Conservation (phyloP, 2,113 vertebrate species). For the Furnarius figulus region DNA sequence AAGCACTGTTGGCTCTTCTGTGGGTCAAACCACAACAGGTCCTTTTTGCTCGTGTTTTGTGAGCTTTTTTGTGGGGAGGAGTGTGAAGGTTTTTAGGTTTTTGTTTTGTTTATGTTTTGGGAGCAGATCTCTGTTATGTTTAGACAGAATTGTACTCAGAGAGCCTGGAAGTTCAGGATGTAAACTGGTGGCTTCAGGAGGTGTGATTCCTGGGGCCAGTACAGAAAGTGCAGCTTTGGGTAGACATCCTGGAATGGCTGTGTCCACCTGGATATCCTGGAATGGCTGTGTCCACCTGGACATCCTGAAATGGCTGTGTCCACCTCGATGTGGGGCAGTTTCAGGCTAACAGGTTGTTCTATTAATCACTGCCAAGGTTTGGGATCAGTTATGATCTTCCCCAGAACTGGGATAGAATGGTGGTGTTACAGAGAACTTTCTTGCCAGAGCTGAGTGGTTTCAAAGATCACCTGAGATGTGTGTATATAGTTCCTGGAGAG, state of each 20-base stretch:
- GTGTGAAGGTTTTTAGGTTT: neutral
- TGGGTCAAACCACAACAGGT: neutral
- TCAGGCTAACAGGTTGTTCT: neutral
- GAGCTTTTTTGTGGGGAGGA: neutral
- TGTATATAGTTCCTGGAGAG: neutral
- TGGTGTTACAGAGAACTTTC: neutral
- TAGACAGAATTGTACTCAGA: neutral
- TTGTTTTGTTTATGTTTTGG: neutral
- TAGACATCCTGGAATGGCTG: neutral
- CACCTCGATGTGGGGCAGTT: rapidly evolving
- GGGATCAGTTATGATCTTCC: neutral
- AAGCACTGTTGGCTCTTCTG: neutral
- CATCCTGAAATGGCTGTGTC: rapidly evolving
- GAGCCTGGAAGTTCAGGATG: neutral
- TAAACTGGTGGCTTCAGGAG: neutral
- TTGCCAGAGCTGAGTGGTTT: neutral
- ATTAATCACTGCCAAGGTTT: neutral
- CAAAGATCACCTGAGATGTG: neutral
- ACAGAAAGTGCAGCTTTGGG: neutral
- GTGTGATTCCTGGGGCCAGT: neutral
- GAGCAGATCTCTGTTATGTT: neutral
- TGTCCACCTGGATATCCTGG: rapidly evolving
- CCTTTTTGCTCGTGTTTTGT: neutral
- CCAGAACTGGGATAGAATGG: neutral
- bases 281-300: neutral